A percentile compares a stretch with the other conserved stretches of the same genome.
Conservation (phyloP, 2,797 vertebrate species). For the Hyperoplus immaculatus region DNA sequence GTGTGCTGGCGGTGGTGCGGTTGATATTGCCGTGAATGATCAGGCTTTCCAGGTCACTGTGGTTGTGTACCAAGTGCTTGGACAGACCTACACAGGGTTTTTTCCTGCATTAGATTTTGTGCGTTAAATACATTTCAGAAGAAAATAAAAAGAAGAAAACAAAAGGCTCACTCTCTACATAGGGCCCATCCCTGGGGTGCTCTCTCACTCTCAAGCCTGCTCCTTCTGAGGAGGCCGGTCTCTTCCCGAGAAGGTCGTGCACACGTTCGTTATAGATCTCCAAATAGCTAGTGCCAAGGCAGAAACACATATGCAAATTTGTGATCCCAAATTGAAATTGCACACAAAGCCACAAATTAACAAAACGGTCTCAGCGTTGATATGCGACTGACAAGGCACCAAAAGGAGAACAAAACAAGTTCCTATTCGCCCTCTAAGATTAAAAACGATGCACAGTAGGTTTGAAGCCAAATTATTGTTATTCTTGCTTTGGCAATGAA, state of each 20-base stretch:
- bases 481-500: conserved; percentile 41
- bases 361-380: conserved; percentile 22
- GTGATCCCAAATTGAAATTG: conserved; percentile 10
- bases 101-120: conserved; percentile 11
- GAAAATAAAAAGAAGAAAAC: not conserved
- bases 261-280: conserved; percentile 97
- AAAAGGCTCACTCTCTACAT: conserved; percentile 91
- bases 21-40: conserved; percentile 92
- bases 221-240: conserved; percentile 86
- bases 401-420: conserved; percentile 41
- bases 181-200: conserved; percentile 93
- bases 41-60: conserved; percentile 91
- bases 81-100: conserved; percentile 88
- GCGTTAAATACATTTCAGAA: not conserved
- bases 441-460: conserved; percentile 30
- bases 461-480: conserved; percentile 37
- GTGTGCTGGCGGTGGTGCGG: conserved; percentile 90
- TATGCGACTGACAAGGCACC: conserved; percentile 8
- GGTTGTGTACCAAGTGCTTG: conserved; percentile 92
- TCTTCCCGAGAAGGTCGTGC: conserved; percentile 92
- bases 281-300: conserved; percentile 86
- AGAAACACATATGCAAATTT: conserved; percentile 35
- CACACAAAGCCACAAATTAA: conserved; percentile 25
- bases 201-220: conserved; percentile 92
- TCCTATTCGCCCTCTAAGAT: conserved; percentile 24